These are phyloP conservation scores for Anseranas semipalmata DNA, from an alignment of 2,113 vertebrate species.

Conservation along the genomic window DNA sequence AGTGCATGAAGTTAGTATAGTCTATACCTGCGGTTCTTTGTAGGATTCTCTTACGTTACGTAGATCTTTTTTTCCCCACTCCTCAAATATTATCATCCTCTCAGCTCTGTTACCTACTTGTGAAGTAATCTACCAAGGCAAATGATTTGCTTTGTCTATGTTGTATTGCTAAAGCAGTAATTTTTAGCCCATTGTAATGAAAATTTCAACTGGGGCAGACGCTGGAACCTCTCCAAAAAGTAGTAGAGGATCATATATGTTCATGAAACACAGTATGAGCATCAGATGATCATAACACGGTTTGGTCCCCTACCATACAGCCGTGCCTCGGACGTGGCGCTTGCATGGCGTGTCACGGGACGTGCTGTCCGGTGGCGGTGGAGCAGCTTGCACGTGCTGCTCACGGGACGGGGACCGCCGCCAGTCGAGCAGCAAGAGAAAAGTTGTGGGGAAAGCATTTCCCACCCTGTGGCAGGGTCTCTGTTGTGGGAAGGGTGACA, in stretches of 20 bases:
- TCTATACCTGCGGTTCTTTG: background rate
- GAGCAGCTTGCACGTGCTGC: rapidly evolving
- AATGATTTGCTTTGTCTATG: background rate
- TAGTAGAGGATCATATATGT: background rate
- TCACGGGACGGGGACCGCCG: background rate
- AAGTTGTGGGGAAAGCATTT: background rate
- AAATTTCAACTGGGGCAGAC: background rate
- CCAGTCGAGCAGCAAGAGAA: background rate
- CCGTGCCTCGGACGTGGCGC: rapidly evolving
- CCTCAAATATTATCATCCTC: background rate
- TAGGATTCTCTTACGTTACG: background rate
- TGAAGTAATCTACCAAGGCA: background rate
- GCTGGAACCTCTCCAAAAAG: background rate
- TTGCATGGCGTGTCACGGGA: rapidly evolving
- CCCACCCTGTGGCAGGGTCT: background rate
- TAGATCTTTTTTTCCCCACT: background rate
- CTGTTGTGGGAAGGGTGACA: background rate
- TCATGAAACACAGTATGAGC: background rate
- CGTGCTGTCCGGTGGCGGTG: background rate
- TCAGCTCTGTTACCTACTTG: background rate
- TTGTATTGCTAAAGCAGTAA: background rate
- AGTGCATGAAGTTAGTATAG: background rate
- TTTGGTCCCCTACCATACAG: background rate
- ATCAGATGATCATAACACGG: rapidly evolving
- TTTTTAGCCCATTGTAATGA: background rate